These are phyloP conservation scores for Cyclophora albipunctata DNA, from an alignment of 2,888 invertebrate species.

Conservation along the genomic window DNA sequence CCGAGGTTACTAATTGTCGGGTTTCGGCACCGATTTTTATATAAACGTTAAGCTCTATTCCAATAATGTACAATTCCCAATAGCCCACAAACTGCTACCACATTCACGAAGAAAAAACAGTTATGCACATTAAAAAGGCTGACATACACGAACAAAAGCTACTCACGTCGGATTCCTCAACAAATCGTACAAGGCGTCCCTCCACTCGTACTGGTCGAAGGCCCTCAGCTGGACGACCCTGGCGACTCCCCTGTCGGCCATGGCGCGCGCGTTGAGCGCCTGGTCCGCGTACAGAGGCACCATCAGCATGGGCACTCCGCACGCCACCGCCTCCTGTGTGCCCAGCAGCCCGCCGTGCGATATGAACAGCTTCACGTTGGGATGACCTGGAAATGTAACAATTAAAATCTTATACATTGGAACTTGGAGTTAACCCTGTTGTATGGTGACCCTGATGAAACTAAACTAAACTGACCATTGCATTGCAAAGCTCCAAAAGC, in stretches of 20 bases:
- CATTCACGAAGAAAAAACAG: no score
- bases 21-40: no score
- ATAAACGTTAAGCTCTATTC: no score
- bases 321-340: conserved; percentile 75
- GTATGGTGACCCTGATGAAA: no score
- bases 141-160: not conserved
- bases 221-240: conserved; percentile 47
- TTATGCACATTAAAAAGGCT: no score
- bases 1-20: no score
- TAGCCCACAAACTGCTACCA: no score
- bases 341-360: conserved; percentile 78
- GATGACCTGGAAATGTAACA: conserved; percentile 53
- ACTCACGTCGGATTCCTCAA: conserved; percentile 62
- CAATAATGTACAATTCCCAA: no score
- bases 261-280: conserved; percentile 68
- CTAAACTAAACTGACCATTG: no score
- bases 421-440: no score
- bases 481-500: no score
- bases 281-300: conserved; percentile 73
- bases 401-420: not conserved
- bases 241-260: conserved; percentile 67
- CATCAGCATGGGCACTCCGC: conserved; percentile 72
- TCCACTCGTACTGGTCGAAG: conserved; percentile 43
- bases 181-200: conserved; percentile 50
- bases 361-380: conserved; percentile 73